These are phyloP conservation scores for Poeciliopsis occidentalis DNA, from an alignment of 2,113 vertebrate genomes.

Conservation along the genomic window DNA sequence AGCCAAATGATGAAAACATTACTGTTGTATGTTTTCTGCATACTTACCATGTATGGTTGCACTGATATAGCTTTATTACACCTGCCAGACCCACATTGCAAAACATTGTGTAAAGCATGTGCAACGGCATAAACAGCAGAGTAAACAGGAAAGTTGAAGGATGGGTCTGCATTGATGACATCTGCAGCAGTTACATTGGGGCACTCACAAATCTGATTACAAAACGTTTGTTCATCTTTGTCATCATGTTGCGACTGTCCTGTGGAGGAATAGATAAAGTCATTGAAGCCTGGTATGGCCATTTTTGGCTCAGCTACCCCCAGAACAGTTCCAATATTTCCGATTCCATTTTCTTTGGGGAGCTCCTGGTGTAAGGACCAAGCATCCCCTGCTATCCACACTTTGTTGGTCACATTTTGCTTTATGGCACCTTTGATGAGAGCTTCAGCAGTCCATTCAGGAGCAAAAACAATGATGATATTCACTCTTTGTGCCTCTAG, in stretches of 20 bases:
- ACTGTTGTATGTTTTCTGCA: neutral
- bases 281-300: slow-evolving; percentile 68
- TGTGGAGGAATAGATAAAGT: slow-evolving; percentile 57
- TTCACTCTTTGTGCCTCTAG: slow-evolving; percentile 63
- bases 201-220: slow-evolving; percentile 78
- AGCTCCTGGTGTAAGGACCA: slow-evolving; percentile 77
- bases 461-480: slow-evolving; percentile 68
- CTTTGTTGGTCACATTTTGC: slow-evolving; percentile 77
- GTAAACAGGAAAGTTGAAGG: slow-evolving; percentile 75
- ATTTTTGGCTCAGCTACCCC: slow-evolving; percentile 71
- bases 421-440: slow-evolving; percentile 78
- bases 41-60: slow-evolving; percentile 72
- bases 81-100: slow-evolving; percentile 73
- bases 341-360: slow-evolving; percentile 69
- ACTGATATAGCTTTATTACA: slow-evolving; percentile 74
- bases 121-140: slow-evolving; percentile 80
- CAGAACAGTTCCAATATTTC: slow-evolving; percentile 75
- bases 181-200: neutral
- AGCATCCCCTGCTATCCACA: slow-evolving; percentile 85
- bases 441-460: neutral
- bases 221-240: neutral
- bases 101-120: slow-evolving; percentile 79
- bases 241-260: neutral
- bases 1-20: neutral
- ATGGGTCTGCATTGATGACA: slow-evolving; percentile 27